Evolutionary conservation across 2,113 vertebrate species (phyloP).

Genomic region (Falco punctatus): DNA sequence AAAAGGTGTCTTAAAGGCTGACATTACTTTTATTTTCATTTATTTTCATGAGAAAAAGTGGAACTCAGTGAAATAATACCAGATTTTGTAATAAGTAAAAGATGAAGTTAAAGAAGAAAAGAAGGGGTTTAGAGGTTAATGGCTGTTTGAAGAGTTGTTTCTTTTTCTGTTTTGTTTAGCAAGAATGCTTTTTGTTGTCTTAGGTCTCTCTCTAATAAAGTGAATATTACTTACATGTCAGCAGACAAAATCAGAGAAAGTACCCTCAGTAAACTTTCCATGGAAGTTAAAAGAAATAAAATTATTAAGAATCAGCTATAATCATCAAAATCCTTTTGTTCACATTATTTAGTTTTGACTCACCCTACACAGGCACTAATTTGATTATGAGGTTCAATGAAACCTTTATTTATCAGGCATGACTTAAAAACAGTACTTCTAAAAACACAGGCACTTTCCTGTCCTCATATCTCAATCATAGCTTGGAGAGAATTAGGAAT

Average conservation of each 20-base stretch:
- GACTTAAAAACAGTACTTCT: neutral
- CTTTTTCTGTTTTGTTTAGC: neutral
- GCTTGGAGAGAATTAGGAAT: neutral
- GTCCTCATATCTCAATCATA: neutral
- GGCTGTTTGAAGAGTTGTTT: neutral
- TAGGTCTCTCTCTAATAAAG: neutral
- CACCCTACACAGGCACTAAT: neutral
- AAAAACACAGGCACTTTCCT: neutral
- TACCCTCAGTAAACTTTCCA: neutral
- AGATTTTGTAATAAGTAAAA: neutral
- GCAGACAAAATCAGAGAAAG: neutral
- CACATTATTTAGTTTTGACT: neutral
- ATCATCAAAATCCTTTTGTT: neutral
- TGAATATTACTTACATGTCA: neutral
- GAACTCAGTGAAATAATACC: neutral
- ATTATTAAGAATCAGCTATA: neutral
- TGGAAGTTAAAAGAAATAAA: neutral
- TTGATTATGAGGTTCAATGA: neutral
- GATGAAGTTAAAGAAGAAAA: neutral
- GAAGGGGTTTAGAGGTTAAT: no score
- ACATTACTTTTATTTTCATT: neutral
- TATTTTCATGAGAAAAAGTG: neutral
- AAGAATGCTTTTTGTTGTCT: neutral
- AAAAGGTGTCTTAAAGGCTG: neutral
- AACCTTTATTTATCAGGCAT: neutral